Evolutionary conservation across 1,140 invertebrate species (phyloP), one percentile per base, ranked within the genome.

Genomic region (Zaprionus inermis): DNA sequence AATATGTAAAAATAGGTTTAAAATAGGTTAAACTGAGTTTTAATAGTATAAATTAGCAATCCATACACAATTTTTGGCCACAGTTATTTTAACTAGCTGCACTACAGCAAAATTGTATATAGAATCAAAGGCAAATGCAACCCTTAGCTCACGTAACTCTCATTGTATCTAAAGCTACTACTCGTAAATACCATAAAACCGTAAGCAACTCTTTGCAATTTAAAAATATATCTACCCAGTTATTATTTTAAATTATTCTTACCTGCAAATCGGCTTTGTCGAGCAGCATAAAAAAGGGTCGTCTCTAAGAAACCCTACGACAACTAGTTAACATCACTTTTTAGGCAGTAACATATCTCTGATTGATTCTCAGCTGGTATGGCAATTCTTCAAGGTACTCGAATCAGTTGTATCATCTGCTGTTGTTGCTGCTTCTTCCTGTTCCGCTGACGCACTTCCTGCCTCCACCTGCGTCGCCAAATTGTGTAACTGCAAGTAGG

Each of bases 401-500:
- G 69, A 55, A 18, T n/a, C 34, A 4, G 14, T 76, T 79, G 63
- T 72, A 11, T 49, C 44, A 11, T 3, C 36, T 38, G 4, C 36
- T 38, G 9, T 12, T 38, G 11, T 12, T 38, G 9, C 36, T 38
- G 3, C 36, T 38, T 38, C 36, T 38, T 38, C 36, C 68, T 79
- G 75, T 75, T 67, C 55, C 34, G 56, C 55, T 49, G 55, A 65
- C 32, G 52, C 22, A 67, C 57, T 41, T 34, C 58, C 41, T 67
- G 44, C 24, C 9, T 72, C 56, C 76, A 65, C 24, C 44, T 64
- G 59, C 12, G 46, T 69, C 60, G 22, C 34, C 34, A 44, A 36
- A 36, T 76, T 72, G 77, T 72, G 51, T 69, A 81, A 78, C 82
- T 85, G 82, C 5, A 88, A 88, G 18, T 12, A 28, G 59, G 56